Base-by-base conservation (phyloP, 2,797 vertebrate genomes). In the Cephalopachus bancanus region DNA sequence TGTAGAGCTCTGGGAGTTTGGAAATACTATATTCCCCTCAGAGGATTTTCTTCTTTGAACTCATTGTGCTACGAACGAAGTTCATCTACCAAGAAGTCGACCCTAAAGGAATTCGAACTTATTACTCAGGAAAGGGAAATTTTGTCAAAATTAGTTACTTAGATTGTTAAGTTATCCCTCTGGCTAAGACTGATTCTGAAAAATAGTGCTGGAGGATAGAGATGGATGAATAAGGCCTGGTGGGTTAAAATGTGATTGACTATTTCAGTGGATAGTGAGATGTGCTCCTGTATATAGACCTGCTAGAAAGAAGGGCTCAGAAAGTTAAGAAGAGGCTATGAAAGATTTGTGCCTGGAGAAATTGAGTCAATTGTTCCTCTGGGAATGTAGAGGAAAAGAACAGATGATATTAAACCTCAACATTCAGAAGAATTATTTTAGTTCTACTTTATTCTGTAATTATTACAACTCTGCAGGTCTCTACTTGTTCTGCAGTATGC, bases 401-500 rank as follows among this genome's bases (percentile, higher is more conserved):
- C 16, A 90, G 79, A 95, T 89, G 89, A 94, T 92, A 97, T 89
- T 97, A 97, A 94, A 91, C 33, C 30, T 94, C 85, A 85, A 88
- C 49, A 86, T 84, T 97, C 89, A 94, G 81, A 94, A 97, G 94
- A 94, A 91, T 93, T 94, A 96, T 98, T 97, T 97, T 80, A 89
- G 84, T 89, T 91, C 69, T 96, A 94, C 93, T 92, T 95, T 93
- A 85, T 89, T 59, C 89, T 98, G 57, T 96, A 95, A 98, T 98
- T 96, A 97, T 95, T 96, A 90, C 7, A 89, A 55, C 59, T 90
- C 90, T 83, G 53, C 89, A 89, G 65, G 78, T 95, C 93, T 90
- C 76, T 95, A 95, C 95, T 95, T 97, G 93, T 96, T 97, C 89
- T 89, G 44, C 74, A 90, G 78, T 91, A 90, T 75, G 33, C 72